A percentile compares a stretch with the other conserved stretches of the same genome.
Evolutionary conservation across 1,140 invertebrate genomes (phyloP).

Genomic region (Eulimnadia texana): DNA sequence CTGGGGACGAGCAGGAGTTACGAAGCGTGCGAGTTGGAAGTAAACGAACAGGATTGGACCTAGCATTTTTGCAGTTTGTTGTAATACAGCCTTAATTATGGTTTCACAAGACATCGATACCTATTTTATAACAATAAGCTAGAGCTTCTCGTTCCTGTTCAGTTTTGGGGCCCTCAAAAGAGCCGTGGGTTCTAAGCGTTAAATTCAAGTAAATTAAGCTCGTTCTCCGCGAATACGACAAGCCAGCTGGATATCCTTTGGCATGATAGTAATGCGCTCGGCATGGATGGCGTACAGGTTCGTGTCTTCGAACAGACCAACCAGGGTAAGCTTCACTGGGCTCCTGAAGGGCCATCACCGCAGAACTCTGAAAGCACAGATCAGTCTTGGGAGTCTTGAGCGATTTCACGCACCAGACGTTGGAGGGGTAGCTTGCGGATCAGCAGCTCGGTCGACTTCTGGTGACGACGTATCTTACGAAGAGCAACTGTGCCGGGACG

Average conservation of each 20-base stretch:
- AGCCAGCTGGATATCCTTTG: conserved; percentile 43
- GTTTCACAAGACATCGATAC: no score
- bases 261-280: conserved; percentile 47
- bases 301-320: conserved; percentile 66
- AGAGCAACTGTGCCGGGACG: conserved; percentile 66
- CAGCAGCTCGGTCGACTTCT: conserved; percentile 57
- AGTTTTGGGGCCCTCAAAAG: conserved; percentile 10
- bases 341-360: conserved; percentile 52
- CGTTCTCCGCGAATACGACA: conserved; percentile 65
- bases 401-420: conserved; percentile 67
- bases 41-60: no score
- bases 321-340: conserved; percentile 48
- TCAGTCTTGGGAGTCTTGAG: conserved; percentile 63
- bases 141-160: background rate
- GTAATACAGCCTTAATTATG: no score
- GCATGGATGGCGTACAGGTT: conserved; percentile 47
- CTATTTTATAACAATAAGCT: no score
- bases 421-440: conserved; percentile 56
- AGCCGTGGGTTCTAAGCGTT: background rate
- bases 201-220: conserved; percentile 22
- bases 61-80: no score
- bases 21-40: no score
- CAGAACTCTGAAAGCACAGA: conserved; percentile 62
- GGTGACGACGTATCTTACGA: conserved; percentile 55
- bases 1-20: no score